A percentile compares a stretch with the other conserved stretches of the same genome.
phyloP scores from a whole-genome alignment of 1,140 invertebrate genomes.

The Drosophila bocki region DNA sequence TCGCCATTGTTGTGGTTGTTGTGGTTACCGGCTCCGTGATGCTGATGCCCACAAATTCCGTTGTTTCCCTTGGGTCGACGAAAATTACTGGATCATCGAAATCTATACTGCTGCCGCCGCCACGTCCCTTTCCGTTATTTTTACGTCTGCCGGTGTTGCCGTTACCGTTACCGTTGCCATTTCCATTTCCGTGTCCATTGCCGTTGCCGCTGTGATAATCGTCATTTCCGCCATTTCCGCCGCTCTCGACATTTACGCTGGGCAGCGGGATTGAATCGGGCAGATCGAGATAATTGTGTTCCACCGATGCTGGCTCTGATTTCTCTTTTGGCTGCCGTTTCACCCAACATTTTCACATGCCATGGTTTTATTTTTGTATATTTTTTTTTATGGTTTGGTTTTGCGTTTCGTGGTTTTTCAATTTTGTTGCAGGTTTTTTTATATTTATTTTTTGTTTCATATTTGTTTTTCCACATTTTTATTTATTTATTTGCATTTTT shows the following conservation, averaged over 20 bases:
- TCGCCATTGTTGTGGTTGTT: constrained; percentile 86
- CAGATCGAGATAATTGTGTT: constrained; percentile 84
- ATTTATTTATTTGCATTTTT: constrained; percentile 76
- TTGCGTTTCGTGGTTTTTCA: constrained; percentile 60
- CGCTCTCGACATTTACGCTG: constrained; percentile 84
- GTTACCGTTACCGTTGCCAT: constrained; percentile 82
- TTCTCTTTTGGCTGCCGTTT: constrained; percentile 76
- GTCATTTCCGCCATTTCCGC: constrained; percentile 85
- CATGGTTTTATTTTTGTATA: constrained; percentile 14
- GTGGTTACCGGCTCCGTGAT: constrained; percentile 85
- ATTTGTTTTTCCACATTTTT: constrained; percentile 63
- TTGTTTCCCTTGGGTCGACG: constrained; percentile 86
- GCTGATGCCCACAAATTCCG: constrained; percentile 86
- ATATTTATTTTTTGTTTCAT: constrained; percentile 41
- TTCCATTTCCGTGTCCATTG: constrained; percentile 85
- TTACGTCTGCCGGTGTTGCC: constrained; percentile 59
- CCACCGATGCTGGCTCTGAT: constrained; percentile 82
- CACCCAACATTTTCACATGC: constrained; percentile 21
- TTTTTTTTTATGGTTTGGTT: constrained; percentile 48
- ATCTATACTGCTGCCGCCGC: constrained; percentile 85
- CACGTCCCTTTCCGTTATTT: constrained; percentile 85
- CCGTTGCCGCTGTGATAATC: constrained; percentile 86
- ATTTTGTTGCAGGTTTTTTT: constrained; percentile 58
- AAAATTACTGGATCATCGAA: constrained; percentile 84
- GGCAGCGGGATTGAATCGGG: constrained; percentile 83